Evolutionary conservation across 2,888 invertebrate species (phyloP).

Genomic region (Octodonta nipae): DNA sequence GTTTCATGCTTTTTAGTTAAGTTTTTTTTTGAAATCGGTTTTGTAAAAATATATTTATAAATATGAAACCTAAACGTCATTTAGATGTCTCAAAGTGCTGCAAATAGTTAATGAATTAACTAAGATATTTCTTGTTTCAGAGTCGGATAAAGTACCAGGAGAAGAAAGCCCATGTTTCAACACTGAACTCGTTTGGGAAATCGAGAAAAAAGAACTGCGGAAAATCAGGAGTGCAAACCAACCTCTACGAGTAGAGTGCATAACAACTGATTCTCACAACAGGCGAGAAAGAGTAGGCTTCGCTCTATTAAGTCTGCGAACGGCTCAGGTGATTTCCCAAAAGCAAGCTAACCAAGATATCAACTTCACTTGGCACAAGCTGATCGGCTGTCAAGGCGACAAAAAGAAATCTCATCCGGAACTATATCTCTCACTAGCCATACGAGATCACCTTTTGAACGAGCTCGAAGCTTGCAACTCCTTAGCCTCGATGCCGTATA

Average conservation of each 20-base stretch:
- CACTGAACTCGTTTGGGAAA: conserved; percentile 67
- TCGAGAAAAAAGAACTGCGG: conserved; percentile 55
- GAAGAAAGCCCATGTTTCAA: conserved; percentile 50
- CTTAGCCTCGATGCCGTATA: conserved; percentile 18
- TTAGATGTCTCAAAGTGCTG: too few relatives aligned
- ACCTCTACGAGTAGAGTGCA: conserved; percentile 60
- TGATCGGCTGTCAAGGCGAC: conserved; percentile 39
- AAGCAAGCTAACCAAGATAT: conserved; percentile 37
- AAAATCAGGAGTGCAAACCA: conserved; percentile 61
- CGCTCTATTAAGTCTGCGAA: conserved; percentile 51
- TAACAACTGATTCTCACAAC: conserved; percentile 40
- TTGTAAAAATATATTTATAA: too few relatives aligned
- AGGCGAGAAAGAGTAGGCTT: conserved; percentile 56
- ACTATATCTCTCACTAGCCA: conserved; percentile 43
- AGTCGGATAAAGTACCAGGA: conserved; percentile 51
- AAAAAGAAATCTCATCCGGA: conserved; percentile 43
- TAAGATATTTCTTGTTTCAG: too few relatives aligned
- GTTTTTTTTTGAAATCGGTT: too few relatives aligned
- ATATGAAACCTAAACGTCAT: too few relatives aligned
- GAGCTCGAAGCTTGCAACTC: conserved; percentile 18
- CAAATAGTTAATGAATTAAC: too few relatives aligned
- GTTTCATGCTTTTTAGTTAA: too few relatives aligned
- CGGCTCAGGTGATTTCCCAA: conserved; percentile 51
- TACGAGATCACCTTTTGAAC: conserved; percentile 43
- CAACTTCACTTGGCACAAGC: conserved; percentile 47